Base-by-base conservation (phyloP, 64 coral and sea anemone species). In the Pocillopora verrucosa region DNA sequence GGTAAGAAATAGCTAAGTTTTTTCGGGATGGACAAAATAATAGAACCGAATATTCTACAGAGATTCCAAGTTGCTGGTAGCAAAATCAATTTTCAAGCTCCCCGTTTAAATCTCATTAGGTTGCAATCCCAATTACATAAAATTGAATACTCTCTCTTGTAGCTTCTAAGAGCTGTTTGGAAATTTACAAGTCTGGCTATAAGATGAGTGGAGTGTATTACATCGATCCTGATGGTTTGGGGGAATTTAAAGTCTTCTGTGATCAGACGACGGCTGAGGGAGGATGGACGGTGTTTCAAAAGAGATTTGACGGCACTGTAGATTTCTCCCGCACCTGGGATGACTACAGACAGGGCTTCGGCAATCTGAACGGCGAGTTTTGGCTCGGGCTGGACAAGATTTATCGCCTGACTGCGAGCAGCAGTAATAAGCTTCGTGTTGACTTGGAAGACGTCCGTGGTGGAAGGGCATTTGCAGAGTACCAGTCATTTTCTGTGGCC, bases 201-300 rank as follows among this genome's bases (percentile, higher is more conserved):
- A 78, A 58, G 30, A 60, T 72, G 24, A 90, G 65, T 36, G 78
- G 88, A 22, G 63, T 90, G 36, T 90, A 90, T 34, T 2, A 57
- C 1, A 90, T 90, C 24, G 78, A 90, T 36, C 88, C 88, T 34
- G 88, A 90, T 34, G 88, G 78, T 37, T 37, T 67, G 56, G 88
- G 88, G 14, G 59, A 12, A 70, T 90, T 92, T 41, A 57, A 64
- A 5, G 90, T 92, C 16, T 92, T 65, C 82, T 92, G 90, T 78
- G 90, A 92, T 41, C 82, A 92, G n/a, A 63, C 61, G 12, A 92
- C 90, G n/a, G 82, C 73, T 16, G 82, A 72, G 13, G 90, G 90
- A 62, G 90, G 90, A 75, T 92, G 90, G 90, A 25, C 83, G 25
- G 82, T 92, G 73, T 36, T 92, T 56, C 68, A 60, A 9, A 92